Base-by-base conservation (phyloP, 2,797 vertebrate species). In the Bradypodion pumilum region DNA sequence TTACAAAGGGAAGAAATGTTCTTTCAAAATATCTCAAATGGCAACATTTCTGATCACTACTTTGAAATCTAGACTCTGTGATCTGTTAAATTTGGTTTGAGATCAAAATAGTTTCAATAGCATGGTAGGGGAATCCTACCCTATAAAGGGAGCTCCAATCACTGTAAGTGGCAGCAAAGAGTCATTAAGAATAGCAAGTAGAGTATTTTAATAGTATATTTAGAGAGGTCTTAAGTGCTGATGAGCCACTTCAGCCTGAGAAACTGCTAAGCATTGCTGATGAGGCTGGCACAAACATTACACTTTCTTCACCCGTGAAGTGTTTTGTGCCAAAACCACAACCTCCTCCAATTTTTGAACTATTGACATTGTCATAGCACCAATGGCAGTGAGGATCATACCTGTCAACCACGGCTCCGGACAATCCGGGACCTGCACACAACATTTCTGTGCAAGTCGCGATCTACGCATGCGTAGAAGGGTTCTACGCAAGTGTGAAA, bases 191-290 rank as follows among this genome's bases (percentile, higher is more conserved):
- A 90, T 93, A 89, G 92, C 63, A 91, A 93, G 63, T 79, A 86
- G 74, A 88, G 65, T 82, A 90, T 91, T 95, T 95, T 92, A 89
- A 81, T 79, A 85, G 87, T 81, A 77, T 91, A 90, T 91, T 94
- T 92, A 90, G 85, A 86, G 90, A 86, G 91, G 86, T 85, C 78
- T 83, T 91, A 85, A 94, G 85, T 73, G 77, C 4, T 84, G 69
- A 90, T 89, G 77, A 88, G 80, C 29, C 3, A 82, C 85, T 86
- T 89, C 77, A 88, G 46, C 32, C 62, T 40, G 35, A 85, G 49
- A 70, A 90, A 89, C 84, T 90, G 82, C 85, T 83, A 89, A 66
- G 44, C 10, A 82, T 82, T 83, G 66, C 78, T 72, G 88, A 82
- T 80, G 84, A 89, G 73, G 25, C 32, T 27, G 68, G 37, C 83